Conservation (phyloP, 2,113 vertebrate genomes). For the Gyps fulvus region DNA sequence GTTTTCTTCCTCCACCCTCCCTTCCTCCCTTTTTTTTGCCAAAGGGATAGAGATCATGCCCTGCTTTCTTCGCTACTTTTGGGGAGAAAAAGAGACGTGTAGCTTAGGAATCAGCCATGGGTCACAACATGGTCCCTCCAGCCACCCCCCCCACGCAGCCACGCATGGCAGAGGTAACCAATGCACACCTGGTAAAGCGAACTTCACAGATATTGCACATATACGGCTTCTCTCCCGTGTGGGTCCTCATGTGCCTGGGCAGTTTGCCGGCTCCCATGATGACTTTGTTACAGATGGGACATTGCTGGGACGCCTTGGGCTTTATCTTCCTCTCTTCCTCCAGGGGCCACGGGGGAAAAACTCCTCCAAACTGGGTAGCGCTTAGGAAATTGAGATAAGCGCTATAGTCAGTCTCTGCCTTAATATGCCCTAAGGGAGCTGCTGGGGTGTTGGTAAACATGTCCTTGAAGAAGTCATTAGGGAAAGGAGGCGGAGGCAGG, state of each 20-base stretch:
- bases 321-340: conserved; percentile 97
- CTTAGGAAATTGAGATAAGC: conserved; percentile 94
- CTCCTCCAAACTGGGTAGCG: conserved; percentile 86
- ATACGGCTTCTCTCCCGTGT: conserved; percentile 97
- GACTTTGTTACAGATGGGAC: conserved; percentile 97
- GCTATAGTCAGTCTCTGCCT: conserved; percentile 90
- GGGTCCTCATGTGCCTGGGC: conserved; percentile 96
- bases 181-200: conserved; percentile 93
- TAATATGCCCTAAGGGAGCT: conserved; percentile 83
- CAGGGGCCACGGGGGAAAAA: conserved; percentile 95
- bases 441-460: conserved; percentile 76
- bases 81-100: too few species aligned
- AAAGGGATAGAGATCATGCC: neutral
- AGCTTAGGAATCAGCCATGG: neutral
- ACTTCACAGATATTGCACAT: conserved; percentile 99
- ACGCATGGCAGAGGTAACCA: neutral
- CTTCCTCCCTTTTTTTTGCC: neutral
- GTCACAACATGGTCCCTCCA: neutral
- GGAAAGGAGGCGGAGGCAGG: conserved; percentile 77
- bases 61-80: neutral
- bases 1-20: neutral
- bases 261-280: conserved; percentile 98
- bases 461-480: conserved; percentile 90
- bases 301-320: conserved; percentile 97
- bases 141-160: neutral